Evolutionary conservation across 2,888 invertebrate species (phyloP).

Genomic region (Orthonevra nobilis): DNA sequence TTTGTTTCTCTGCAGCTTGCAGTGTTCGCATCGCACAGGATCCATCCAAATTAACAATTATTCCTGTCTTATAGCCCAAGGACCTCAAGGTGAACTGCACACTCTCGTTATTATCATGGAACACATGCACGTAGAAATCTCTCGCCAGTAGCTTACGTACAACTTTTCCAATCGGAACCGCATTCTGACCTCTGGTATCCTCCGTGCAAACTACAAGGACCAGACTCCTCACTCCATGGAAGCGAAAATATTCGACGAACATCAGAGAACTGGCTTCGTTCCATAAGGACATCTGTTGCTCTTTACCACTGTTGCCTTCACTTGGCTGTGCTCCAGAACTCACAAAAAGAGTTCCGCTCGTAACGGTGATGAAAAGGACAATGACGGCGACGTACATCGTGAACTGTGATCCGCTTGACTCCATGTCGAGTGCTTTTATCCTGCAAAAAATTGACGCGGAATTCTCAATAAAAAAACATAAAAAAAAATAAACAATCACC

Average conservation of each 20-base stretch:
- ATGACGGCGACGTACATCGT: constrained; percentile 35
- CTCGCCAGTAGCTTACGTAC: constrained; percentile 34
- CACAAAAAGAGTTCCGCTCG: constrained; percentile 15
- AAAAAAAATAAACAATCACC: constrained; percentile 9
- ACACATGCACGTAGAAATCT: constrained; percentile 60
- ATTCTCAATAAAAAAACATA: too few relatives aligned
- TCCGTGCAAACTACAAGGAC: constrained; percentile 75
- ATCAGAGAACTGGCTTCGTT: constrained; percentile 53
- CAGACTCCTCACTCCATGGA: constrained; percentile 76
- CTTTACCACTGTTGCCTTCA: constrained; percentile 4
- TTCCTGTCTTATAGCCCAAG: constrained; percentile 74
- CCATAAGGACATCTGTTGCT: constrained; percentile 51
- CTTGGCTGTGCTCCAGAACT: constrained; percentile 36
- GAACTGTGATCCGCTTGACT: background rate
- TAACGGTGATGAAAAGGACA: constrained; percentile 23
- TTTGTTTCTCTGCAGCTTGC: constrained; percentile 74
- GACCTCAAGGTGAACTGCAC: constrained; percentile 69
- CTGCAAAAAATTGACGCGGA: background rate
- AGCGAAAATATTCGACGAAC: constrained; percentile 76
- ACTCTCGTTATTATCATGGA: constrained; percentile 36
- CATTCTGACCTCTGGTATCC: constrained; percentile 72
- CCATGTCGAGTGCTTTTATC: too few relatives aligned
- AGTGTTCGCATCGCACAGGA: constrained; percentile 74
- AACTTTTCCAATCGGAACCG: constrained; percentile 23
- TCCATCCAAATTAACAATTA: constrained; percentile 74